Evolutionary conservation across 1,140 invertebrate genomes (phyloP).

Genomic region (Camponotus floridanus): DNA sequence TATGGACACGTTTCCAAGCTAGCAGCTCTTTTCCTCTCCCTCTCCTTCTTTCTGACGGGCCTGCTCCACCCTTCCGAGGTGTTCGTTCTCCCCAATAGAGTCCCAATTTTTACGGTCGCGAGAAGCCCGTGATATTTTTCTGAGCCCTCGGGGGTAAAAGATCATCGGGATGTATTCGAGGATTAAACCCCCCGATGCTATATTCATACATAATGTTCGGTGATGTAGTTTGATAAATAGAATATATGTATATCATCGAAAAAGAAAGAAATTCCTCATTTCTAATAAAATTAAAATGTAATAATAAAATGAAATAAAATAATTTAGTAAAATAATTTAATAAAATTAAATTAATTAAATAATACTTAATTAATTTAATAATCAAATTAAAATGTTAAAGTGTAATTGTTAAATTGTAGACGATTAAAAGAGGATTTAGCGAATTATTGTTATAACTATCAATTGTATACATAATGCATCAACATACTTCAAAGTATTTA

Average conservation of each 20-base stretch:
- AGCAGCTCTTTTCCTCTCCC: conserved; percentile 14
- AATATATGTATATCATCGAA: background rate
- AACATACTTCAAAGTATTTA: background rate
- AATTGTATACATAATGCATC: background rate
- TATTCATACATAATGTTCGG: no score
- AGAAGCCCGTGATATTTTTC: conserved; percentile 63
- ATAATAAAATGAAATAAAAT: no score
- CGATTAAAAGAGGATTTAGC: background rate
- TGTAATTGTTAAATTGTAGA: background rate
- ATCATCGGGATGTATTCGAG: background rate
- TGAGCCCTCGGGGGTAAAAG: background rate
- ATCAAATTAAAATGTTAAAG: background rate
- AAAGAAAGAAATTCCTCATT: background rate
- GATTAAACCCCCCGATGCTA: conserved; percentile 7
- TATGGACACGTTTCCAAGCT: conserved; percentile 68
- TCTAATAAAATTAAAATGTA: background rate
- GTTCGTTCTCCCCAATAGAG: conserved; percentile 58
- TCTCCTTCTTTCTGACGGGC: background rate
- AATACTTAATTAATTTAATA: no score
- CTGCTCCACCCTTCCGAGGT: conserved; percentile 39
- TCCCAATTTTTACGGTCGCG: conserved; percentile 70
- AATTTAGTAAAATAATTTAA: no score
- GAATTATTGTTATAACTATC: conserved; percentile 1
- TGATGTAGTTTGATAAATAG: background rate
- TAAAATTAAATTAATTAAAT: no score